Evolutionary conservation across 2,888 invertebrate genomes (phyloP), one percentile per base, ranked within the genome.

Genomic region (Drosophila colorata): DNA sequence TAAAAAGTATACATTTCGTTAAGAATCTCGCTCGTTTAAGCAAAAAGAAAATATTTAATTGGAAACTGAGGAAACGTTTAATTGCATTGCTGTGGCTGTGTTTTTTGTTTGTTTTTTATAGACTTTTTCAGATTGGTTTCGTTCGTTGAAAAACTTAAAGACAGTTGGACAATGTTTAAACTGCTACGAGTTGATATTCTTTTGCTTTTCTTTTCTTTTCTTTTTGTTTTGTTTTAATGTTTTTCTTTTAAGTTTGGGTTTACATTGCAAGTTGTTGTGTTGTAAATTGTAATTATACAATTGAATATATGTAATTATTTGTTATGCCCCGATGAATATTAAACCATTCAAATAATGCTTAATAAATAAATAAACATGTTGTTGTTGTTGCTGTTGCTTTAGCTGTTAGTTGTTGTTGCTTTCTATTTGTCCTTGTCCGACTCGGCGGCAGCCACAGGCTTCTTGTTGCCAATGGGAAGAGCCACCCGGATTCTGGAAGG

Each of bases 401-500:
- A 64, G 58, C 70, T 86, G 56, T 23, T 75, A 33, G 48, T 49
- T 73, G 51, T 48, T 78, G 78, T 76, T 79, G 69, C 74, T 69
- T 63, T 89, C 94, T 96, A 96, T 94, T 96, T 96, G 93, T 96
- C 96, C 94, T 97, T 97, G 91, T 96, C 95, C 90, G 95, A 95
- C 92, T 97, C 91, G 68, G 82, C 81, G 60, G 82, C 87, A 48
- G 70, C 89, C 75, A 91, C 96, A 80, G 94, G 92, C 93, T 97
- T 97, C 94, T 97, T 96, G 92, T 97, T 96, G 92, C 97, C 97
- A 92, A 97, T 95, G 76, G 97, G 97, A 93, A 97, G 95, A 86
- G 97, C 97, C 88, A 96, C 96, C 93, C 96, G 96, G 90, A 97
- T 96, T 93, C 97, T 97, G 93, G 33, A 93, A 93, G 78, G 82